phyloP scores from a whole-genome alignment of 2,888 invertebrate genomes.

The Alcis repandata region DNA sequence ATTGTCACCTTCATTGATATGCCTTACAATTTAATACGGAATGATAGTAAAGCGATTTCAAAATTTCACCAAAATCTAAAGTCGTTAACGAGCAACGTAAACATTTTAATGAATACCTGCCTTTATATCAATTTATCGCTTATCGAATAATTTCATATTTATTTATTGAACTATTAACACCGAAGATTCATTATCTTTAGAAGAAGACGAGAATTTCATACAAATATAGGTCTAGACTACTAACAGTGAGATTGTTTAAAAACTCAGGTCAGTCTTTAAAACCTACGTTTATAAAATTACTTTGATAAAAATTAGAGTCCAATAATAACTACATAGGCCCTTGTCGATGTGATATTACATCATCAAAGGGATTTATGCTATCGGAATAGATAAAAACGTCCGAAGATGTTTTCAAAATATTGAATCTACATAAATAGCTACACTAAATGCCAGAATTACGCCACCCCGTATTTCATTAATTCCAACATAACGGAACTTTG shows the following conservation, averaged over 20 bases:
- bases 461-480: constrained; percentile 13
- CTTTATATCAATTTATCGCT: constrained; percentile 48
- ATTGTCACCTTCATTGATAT: constrained; percentile 74
- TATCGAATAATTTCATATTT: constrained; percentile 48
- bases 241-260: constrained; percentile 50
- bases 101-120: constrained; percentile 34
- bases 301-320: constrained; percentile 46
- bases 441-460: constrained; percentile 24
- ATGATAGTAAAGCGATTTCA: constrained; percentile 70
- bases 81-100: constrained; percentile 65
- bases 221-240: constrained; percentile 43
- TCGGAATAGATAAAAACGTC: constrained; percentile 27
- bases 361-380: constrained; percentile 25
- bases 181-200: constrained; percentile 52
- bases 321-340: constrained; percentile 36
- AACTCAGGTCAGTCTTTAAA: constrained; percentile 66
- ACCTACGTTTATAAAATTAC: constrained; percentile 52
- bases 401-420: constrained; percentile 39
- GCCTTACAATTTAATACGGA: constrained; percentile 72
- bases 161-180: constrained; percentile 56
- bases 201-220: constrained; percentile 48
- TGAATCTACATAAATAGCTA: constrained; percentile 34
- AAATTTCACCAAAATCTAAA: constrained; percentile 54
- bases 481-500: constrained; percentile 27
- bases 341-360: constrained; percentile 34